Evolutionary conservation across 1,140 invertebrate species (phyloP).

Genomic region (Drosophila willistoni): DNA sequence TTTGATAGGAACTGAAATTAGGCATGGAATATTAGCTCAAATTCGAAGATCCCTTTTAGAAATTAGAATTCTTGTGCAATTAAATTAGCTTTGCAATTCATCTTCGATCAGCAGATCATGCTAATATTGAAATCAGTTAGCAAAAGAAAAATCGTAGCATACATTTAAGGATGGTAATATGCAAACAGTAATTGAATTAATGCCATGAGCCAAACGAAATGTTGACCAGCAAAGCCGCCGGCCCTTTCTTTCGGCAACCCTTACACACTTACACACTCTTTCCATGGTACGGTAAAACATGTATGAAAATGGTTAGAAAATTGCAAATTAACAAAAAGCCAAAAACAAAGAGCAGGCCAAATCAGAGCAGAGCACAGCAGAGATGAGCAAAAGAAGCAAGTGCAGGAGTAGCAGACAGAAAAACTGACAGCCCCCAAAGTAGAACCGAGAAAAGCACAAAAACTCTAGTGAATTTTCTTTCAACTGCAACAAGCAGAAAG

Average conservation of each 20-base stretch:
- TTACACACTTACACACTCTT: constrained; percentile 16
- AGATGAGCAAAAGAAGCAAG: constrained; percentile 34
- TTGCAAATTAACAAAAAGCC: constrained; percentile 78
- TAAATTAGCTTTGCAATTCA: constrained; percentile 1
- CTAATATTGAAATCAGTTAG: neutral
- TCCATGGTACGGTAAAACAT: constrained; percentile 2
- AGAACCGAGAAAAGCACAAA: constrained; percentile 35
- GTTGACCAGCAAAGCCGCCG: constrained; percentile 46
- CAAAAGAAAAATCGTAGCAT: neutral
- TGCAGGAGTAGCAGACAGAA: constrained; percentile 21
- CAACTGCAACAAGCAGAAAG: constrained; percentile 30
- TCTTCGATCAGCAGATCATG: neutral
- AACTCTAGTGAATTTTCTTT: constrained; percentile 60
- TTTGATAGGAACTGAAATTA: too few species aligned
- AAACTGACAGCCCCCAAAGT: constrained; percentile 35
- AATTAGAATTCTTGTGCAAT: neutral
- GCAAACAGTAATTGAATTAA: constrained; percentile 78
- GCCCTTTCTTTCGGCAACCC: neutral
- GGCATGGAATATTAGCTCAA: too few species aligned
- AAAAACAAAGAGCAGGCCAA: constrained; percentile 45
- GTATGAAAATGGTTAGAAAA: constrained; percentile 67
- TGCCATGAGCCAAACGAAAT: constrained; percentile 57
- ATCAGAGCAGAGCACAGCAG: constrained; percentile 40
- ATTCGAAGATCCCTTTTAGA: too few species aligned
- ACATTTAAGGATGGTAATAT: constrained; percentile 38